Percentiles rank a stretch among this genome's conserved stretches.
These are phyloP conservation scores for Pituophis catenifer DNA, from an alignment of 2,113 vertebrate species.

Conservation along the genomic window DNA sequence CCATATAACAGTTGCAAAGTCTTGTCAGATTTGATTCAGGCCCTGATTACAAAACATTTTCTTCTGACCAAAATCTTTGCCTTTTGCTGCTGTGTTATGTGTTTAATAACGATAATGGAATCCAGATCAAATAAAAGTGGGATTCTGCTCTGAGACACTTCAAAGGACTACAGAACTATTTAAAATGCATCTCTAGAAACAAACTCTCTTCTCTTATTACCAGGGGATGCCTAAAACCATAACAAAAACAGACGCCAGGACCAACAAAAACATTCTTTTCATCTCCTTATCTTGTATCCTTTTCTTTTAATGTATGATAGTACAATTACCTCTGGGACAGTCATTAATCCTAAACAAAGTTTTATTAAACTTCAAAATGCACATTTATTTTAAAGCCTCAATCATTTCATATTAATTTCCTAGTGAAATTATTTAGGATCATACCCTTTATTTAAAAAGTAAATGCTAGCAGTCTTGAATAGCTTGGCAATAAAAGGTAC, in stretches of 20 bases:
- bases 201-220: conserved; percentile 2
- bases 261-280: background rate
- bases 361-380: background rate
- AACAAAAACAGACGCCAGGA: conserved; percentile 17
- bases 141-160: background rate
- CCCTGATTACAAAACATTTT: background rate
- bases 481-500: background rate
- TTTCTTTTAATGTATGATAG: background rate
- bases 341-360: background rate
- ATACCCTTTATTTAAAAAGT: background rate
- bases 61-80: background rate
- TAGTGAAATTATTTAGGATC: background rate
- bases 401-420: background rate
- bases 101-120: background rate
- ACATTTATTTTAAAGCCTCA: background rate
- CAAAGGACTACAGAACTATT: background rate
- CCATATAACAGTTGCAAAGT: background rate
- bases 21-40: background rate
- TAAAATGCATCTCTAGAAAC: conserved; percentile 20
- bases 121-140: conserved; percentile 20
- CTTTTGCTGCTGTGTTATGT: background rate
- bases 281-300: conserved; percentile 7
- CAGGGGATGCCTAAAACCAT: background rate
- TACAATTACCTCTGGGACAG: background rate
- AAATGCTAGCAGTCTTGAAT: background rate